A percentile compares a stretch with the other conserved stretches of the same genome.
Conservation (phyloP, 2,113 vertebrate species). For the Picathartes gymnocephalus region DNA sequence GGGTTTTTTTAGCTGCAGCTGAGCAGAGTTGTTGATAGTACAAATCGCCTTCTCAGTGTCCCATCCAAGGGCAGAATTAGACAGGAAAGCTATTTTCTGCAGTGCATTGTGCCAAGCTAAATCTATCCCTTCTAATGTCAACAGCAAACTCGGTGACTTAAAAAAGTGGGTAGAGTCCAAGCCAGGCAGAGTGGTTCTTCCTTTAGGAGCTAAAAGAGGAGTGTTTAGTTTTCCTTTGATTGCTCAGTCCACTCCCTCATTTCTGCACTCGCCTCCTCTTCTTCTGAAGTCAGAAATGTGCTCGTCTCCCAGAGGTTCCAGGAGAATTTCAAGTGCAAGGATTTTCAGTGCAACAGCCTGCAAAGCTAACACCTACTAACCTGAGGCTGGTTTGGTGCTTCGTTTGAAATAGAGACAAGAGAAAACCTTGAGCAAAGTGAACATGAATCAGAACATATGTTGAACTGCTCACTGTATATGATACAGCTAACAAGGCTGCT, state of each 20-base stretch:
- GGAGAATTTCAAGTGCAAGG: neutral
- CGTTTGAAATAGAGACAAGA: neutral
- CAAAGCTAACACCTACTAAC: neutral
- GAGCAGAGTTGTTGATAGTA: neutral
- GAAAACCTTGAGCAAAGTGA: neutral
- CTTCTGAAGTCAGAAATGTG: neutral
- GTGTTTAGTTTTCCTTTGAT: neutral
- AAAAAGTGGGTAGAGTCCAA: neutral
- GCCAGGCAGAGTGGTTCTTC: neutral
- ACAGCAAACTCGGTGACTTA: neutral
- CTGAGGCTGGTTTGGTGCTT: neutral
- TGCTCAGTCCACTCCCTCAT: neutral
- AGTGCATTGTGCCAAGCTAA: neutral
- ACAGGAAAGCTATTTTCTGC: neutral
- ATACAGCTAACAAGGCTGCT: neutral
- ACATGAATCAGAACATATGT: neutral
- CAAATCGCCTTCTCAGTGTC: neutral
- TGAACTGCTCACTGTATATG: neutral
- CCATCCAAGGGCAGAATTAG: neutral
- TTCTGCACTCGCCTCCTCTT: fast-evolving
- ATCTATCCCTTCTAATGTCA: neutral
- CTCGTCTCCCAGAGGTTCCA: neutral
- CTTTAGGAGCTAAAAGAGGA: neutral
- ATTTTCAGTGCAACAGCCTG: neutral
- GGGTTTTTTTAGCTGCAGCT: neutral